These are phyloP conservation scores for Gavia stellata DNA, from an alignment of 2,113 vertebrate species.

Conservation along the genomic window DNA sequence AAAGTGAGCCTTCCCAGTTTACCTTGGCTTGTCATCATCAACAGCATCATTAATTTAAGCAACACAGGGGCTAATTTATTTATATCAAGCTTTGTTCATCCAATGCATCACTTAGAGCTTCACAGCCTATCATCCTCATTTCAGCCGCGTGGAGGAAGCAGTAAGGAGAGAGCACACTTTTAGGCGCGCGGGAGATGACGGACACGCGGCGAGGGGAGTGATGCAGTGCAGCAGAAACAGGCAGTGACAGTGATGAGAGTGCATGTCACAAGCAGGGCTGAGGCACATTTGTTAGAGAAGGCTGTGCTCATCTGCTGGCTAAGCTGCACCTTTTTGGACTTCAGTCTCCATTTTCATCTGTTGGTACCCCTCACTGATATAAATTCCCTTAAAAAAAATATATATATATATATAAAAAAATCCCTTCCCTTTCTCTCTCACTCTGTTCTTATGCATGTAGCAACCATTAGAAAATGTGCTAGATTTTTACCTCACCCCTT, in stretches of 20 bases:
- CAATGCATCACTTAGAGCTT: background rate
- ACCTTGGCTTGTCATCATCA: background rate
- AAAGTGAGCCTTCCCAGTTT: background rate
- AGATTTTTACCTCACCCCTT: background rate
- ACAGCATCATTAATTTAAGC: constrained; percentile 5
- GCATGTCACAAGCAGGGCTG: background rate
- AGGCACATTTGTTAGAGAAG: background rate
- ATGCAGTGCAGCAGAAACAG: background rate
- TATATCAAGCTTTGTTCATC: background rate
- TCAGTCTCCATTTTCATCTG: background rate
- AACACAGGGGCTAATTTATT: background rate
- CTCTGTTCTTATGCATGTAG: background rate
- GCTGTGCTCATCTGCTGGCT: background rate
- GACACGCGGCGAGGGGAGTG: fast-evolving
- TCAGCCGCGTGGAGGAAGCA: fast-evolving
- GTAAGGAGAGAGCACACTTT: fast-evolving
- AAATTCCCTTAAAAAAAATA: background rate
- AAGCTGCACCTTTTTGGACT: background rate
- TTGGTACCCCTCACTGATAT: background rate
- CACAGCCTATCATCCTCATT: background rate
- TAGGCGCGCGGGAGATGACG: background rate
- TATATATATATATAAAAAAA: no score
- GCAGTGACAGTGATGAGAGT: background rate
- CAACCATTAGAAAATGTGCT: background rate
- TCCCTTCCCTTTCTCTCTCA: background rate